Percentiles rank a stretch among this genome's conserved stretches.
These are phyloP conservation scores for Aegithalos caudatus DNA, from an alignment of 2,113 vertebrate species.

Conservation along the genomic window DNA sequence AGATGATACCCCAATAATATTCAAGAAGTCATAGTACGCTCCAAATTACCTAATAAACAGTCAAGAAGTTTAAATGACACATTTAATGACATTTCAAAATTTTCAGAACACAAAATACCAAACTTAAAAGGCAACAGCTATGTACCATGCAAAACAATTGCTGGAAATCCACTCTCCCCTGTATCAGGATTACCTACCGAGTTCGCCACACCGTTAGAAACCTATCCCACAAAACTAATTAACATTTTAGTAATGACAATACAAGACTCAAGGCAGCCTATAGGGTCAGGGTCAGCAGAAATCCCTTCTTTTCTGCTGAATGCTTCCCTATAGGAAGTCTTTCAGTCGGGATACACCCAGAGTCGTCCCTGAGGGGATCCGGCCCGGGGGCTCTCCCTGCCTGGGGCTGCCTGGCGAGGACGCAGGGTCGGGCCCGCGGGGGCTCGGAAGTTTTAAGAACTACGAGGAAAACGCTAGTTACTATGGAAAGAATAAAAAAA, in stretches of 20 bases:
- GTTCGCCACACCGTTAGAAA: background rate
- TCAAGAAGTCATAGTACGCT: fast-evolving
- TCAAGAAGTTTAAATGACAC: background rate
- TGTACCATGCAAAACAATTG: fast-evolving
- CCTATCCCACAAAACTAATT: no score
- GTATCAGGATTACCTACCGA: background rate
- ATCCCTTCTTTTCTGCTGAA: background rate
- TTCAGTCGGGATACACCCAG: no score
- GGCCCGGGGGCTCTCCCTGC: background rate
- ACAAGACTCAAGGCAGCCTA: no score
- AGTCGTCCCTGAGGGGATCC: fast-evolving
- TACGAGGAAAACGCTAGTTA: fast-evolving
- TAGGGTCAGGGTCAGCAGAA: background rate
- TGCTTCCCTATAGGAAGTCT: background rate
- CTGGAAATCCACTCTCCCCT: background rate
- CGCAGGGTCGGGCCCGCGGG: fast-evolving
- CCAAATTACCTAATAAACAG: background rate
- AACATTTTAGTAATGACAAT: fast-evolving
- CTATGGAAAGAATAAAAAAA: background rate
- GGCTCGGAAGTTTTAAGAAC: background rate
- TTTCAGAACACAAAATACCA: background rate
- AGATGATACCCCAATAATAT: background rate
- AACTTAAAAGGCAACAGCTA: background rate
- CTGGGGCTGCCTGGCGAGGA: background rate
- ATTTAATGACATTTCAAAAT: background rate